Evolutionary conservation across 1,140 invertebrate species (phyloP).

Genomic region (Cyclina sinensis): DNA sequence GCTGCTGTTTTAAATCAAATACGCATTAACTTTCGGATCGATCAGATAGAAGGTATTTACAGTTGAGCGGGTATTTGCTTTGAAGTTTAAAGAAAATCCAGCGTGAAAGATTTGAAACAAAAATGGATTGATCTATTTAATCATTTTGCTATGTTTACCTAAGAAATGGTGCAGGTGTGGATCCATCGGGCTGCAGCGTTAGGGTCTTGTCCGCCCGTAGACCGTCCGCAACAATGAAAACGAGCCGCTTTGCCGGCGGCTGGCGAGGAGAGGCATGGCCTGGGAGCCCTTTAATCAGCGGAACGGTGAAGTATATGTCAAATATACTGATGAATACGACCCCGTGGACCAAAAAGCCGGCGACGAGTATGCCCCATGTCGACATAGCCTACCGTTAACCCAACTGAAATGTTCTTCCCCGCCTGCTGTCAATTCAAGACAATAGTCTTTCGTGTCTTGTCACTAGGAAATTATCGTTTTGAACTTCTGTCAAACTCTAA

Average conservation of each 20-base stretch:
- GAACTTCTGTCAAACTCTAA: no score
- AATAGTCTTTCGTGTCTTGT: no score
- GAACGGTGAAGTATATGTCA: conserved; percentile 46
- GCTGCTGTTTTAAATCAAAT: no score
- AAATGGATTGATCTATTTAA: no score
- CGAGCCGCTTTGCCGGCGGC: conserved; percentile 43
- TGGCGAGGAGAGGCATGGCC: neutral
- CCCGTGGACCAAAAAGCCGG: conserved; percentile 30
- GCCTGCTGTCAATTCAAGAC: no score
- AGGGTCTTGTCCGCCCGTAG: conserved; percentile 46
- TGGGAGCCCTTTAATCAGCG: neutral
- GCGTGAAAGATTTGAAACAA: no score
- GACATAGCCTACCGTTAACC: neutral
- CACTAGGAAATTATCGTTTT: no score
- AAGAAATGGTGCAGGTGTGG: conserved; percentile 30
- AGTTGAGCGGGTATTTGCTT: no score
- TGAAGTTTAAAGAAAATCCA: no score
- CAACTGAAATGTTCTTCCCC: no score
- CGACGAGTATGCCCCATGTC: conserved; percentile 13
- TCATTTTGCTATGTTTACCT: conserved; percentile 42
- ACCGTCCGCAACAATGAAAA: conserved; percentile 54
- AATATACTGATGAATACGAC: conserved; percentile 51
- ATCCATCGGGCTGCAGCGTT: conserved; percentile 49
- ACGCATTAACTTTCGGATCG: neutral
- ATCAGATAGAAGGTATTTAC: no score